phyloP scores from a whole-genome alignment of 2,888 invertebrate species.

The Troilus luridus region DNA sequence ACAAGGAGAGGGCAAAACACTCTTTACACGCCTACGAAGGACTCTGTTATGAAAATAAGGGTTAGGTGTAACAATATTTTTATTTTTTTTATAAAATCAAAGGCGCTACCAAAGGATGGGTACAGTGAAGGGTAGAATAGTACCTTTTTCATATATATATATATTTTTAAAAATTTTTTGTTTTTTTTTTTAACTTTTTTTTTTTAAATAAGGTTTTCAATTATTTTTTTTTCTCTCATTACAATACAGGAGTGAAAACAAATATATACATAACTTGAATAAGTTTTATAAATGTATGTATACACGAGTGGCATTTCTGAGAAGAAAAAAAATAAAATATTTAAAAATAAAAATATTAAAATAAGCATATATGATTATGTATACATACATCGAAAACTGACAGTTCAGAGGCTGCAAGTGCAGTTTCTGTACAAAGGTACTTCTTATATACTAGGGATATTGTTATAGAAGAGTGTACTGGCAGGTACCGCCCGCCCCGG shows the following conservation, averaged over 20 bases:
- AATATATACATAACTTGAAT: constrained; percentile 59
- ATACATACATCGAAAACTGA: constrained; percentile 50
- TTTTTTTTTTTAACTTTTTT: constrained; percentile 38
- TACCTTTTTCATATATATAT: constrained; percentile 52
- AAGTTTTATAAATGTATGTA: constrained; percentile 66
- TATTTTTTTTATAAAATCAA: constrained; percentile 53
- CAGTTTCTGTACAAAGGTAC: constrained; percentile 50
- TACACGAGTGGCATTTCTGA: constrained; percentile 20
- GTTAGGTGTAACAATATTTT: constrained; percentile 53
- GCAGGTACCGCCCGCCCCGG: not conserved
- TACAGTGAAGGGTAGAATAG: constrained; percentile 48
- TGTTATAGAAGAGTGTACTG: constrained; percentile 49
- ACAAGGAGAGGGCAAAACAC: constrained; percentile 53
- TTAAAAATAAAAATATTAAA: not conserved
- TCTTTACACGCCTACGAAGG: constrained; percentile 61
- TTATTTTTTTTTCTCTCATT: constrained; percentile 50
- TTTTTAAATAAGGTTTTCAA: constrained; percentile 51
- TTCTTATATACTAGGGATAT: constrained; percentile 45
- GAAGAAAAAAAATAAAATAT: not conserved
- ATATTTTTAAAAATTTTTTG: constrained; percentile 14
- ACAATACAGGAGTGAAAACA: constrained; percentile 58
- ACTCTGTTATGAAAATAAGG: constrained; percentile 63
- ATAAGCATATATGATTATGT: constrained; percentile 22
- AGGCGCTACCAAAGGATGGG: constrained; percentile 51
- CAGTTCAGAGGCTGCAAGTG: constrained; percentile 45